These are phyloP conservation scores for Aphaenogaster rudis DNA, from an alignment of 1,140 invertebrate genomes.

Conservation along the genomic window DNA sequence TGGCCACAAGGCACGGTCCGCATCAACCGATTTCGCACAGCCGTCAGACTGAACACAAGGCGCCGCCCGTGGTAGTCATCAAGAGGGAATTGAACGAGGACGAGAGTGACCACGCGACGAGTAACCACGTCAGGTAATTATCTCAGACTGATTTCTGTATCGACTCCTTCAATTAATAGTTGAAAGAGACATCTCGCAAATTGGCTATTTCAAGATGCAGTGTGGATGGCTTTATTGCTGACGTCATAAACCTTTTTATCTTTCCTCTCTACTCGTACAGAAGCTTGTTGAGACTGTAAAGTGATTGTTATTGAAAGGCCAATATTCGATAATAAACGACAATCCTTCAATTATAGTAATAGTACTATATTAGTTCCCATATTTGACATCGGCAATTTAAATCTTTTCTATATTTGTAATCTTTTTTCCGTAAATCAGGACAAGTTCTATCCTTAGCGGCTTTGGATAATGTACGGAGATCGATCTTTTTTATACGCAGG, in stretches of 20 bases:
- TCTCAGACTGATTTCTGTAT: background rate
- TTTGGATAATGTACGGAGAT: background rate
- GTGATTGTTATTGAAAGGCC: background rate
- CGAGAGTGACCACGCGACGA: slow-evolving; percentile 88
- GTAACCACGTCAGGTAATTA: slow-evolving; percentile 87
- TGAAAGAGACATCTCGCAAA: background rate
- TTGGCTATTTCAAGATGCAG: slow-evolving; percentile 5
- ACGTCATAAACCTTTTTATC: slow-evolving; percentile 29
- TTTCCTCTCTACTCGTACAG: background rate
- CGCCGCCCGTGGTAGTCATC: slow-evolving; percentile 97
- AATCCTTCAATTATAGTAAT: background rate
- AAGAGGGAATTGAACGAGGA: slow-evolving; percentile 96
- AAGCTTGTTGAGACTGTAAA: slow-evolving; percentile 7
- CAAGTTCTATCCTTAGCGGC: background rate
- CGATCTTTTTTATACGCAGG: slow-evolving; percentile 70
- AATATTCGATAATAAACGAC: background rate
- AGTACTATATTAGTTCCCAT: no score
- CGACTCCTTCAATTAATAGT: background rate
- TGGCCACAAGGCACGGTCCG: slow-evolving; percentile 94
- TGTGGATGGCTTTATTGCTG: background rate
- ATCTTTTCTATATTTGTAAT: background rate
- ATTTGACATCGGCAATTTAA: background rate
- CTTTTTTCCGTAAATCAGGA: background rate
- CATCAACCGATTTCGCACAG: slow-evolving; percentile 86
- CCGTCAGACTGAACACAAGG: slow-evolving; percentile 92